Evolutionary conservation across 1,140 invertebrate species (phyloP).

Genomic region (Rhopalosiphum padi): DNA sequence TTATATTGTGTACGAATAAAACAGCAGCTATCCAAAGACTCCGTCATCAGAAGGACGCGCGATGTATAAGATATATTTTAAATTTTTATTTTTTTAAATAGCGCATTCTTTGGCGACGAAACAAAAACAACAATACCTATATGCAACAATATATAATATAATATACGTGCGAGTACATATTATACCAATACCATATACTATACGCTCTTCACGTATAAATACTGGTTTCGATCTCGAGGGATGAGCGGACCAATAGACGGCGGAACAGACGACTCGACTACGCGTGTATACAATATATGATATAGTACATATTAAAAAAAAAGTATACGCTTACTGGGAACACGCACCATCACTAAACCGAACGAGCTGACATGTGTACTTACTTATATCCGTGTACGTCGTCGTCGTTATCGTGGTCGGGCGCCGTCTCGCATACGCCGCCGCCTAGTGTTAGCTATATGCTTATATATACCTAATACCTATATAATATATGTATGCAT

Average conservation of each 20-base stretch:
- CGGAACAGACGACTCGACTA: not conserved
- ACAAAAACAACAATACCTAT: not conserved
- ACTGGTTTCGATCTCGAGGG: not conserved
- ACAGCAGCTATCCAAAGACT: not conserved
- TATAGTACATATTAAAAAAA: not conserved
- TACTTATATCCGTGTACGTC: not conserved
- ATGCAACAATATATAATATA: not conserved
- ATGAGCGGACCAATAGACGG: not conserved
- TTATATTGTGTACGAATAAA: not conserved
- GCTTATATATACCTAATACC: too few relatives aligned
- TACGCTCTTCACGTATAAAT: not conserved
- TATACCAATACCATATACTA: not conserved
- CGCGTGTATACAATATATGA: not conserved
- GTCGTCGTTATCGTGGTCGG: slow-evolving; percentile 31
- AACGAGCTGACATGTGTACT: not conserved
- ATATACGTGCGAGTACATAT: not conserved
- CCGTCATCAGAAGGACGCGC: not conserved
- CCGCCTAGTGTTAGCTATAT: not conserved
- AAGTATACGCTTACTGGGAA: not conserved
- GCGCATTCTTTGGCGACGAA: not conserved
- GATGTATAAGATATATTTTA: not conserved
- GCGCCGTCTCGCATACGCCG: not conserved
- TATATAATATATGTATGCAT: not conserved
- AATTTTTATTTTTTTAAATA: not conserved
- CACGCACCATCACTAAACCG: not conserved